Evolutionary conservation across 2,888 invertebrate genomes (phyloP), one percentile per base, ranked within the genome.

Genomic region (Nemapogon koenigi): DNA sequence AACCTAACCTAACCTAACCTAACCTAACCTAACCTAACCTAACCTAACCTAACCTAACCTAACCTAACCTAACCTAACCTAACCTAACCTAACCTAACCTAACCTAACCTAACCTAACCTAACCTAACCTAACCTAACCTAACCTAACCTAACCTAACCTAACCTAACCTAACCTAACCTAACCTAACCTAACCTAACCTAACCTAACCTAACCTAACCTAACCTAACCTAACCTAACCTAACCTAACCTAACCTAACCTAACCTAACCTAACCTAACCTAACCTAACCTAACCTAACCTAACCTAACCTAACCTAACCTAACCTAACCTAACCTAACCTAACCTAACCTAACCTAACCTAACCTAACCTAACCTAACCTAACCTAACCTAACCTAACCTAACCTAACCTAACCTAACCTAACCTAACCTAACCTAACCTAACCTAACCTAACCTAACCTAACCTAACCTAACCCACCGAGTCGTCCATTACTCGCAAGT

Each of bases 191-290:
- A 40, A 40, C 40, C 39, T 19, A 43, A 43, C 43, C 41, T 22
- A 43, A 43, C 39, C 17, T 14, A 35, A 33, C 38, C 41, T 35
- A 35, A 35, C 38, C 35, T 35, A 41, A 38, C 41, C 38, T 30
- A 41, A 38, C 41, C 38, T 35, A 41, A 38, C 41, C 38, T 35
- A 41, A 41, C 41, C 41, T 38, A 41, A 41, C 41, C 41, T 38
- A 41, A 41, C 41, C 41, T 38, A 41, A 41, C 41, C 41, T 35
- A 41, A 41, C 41, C 41, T 38, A 41, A 41, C 41, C 38, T 38
- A 41, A 41, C 41, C 38, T 38, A 41, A 30, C 29, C 29, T 19
- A 37, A 30, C 29, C 29, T 30, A 37, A 30, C 37, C 43, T 37
- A 38, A 37, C 37, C 29, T 29, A 37, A 37, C 37, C 22, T 19